Conservation (phyloP, 1,140 invertebrate genomes). For the Lutraria rhynchaena region DNA sequence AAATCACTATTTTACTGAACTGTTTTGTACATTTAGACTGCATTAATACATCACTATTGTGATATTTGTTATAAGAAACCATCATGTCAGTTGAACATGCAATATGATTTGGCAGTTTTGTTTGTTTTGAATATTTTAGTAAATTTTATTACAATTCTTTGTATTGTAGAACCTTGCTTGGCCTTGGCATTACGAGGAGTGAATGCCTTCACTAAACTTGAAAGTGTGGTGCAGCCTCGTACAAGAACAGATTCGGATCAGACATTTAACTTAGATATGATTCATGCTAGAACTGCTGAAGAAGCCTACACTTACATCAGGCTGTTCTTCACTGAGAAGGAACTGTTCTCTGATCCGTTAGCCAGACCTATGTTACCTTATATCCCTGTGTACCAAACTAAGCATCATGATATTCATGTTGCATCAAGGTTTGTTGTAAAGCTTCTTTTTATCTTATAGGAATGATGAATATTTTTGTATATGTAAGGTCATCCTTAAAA, state of each 20-base stretch:
- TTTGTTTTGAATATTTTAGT: too few species aligned
- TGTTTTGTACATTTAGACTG: too few species aligned
- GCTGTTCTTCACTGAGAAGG: slow-evolving; percentile 76
- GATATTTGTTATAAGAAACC: too few species aligned
- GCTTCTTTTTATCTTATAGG: too few species aligned
- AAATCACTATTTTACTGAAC: too few species aligned
- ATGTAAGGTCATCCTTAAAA: too few species aligned
- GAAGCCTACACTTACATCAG: slow-evolving; percentile 73
- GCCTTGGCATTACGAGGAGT: slow-evolving; percentile 75
- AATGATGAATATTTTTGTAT: too few species aligned
- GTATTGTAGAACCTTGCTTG: slow-evolving; percentile 75
- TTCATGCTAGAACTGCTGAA: slow-evolving; percentile 73
- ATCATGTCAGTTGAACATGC: too few species aligned
- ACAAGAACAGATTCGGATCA: slow-evolving; percentile 26
- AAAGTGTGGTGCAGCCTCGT: slow-evolving; percentile 59
- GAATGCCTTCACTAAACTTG: slow-evolving; percentile 72
- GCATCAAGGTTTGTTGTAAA: background rate
- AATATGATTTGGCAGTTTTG: too few species aligned
- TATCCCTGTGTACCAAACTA: slow-evolving; percentile 66
- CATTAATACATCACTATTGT: too few species aligned
- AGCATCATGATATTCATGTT: slow-evolving; percentile 6
- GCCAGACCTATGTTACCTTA: slow-evolving; percentile 71
- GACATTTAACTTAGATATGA: slow-evolving; percentile 63
- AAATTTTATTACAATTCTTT: slow-evolving; percentile 7
- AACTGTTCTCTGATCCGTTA: slow-evolving; percentile 74